These are phyloP conservation scores for Bufo gargarizans DNA, from an alignment of 2,113 vertebrate genomes.

Conservation along the genomic window DNA sequence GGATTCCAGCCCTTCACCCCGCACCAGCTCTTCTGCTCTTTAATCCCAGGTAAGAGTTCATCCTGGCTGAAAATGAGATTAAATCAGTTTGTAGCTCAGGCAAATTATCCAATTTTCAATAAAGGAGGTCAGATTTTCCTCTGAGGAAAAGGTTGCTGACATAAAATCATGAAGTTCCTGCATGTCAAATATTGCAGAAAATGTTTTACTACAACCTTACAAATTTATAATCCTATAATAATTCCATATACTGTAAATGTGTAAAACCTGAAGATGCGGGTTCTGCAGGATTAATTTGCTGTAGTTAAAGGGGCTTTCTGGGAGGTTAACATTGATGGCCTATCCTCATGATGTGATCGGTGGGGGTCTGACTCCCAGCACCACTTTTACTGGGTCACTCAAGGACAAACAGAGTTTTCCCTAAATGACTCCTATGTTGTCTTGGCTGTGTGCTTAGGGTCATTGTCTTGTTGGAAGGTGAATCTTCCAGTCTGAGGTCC, in stretches of 20 bases:
- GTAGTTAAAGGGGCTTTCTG: no score
- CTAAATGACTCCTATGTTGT: no score
- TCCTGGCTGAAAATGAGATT: conserved; percentile 33
- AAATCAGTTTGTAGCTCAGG: conserved; percentile 33
- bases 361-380: no score
- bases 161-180: neutral
- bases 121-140: conserved; percentile 22
- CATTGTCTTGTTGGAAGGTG: no score
- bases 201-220: neutral
- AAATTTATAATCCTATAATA: neutral
- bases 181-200: neutral
- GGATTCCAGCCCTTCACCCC: neutral
- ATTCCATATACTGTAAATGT: neutral
- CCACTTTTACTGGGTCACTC: no score
- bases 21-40: neutral
- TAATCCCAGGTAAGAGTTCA: conserved; percentile 19
- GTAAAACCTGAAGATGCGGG: neutral
- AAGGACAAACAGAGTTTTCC: no score
- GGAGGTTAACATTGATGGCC: no score
- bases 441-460: no score
- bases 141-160: neutral
- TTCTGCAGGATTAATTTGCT: neutral
- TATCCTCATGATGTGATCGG: no score
- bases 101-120: conserved; percentile 28
- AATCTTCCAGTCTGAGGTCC: no score